These are phyloP conservation scores for Nephotettix cincticeps DNA, from an alignment of 1,140 invertebrate species.

Conservation along the genomic window DNA sequence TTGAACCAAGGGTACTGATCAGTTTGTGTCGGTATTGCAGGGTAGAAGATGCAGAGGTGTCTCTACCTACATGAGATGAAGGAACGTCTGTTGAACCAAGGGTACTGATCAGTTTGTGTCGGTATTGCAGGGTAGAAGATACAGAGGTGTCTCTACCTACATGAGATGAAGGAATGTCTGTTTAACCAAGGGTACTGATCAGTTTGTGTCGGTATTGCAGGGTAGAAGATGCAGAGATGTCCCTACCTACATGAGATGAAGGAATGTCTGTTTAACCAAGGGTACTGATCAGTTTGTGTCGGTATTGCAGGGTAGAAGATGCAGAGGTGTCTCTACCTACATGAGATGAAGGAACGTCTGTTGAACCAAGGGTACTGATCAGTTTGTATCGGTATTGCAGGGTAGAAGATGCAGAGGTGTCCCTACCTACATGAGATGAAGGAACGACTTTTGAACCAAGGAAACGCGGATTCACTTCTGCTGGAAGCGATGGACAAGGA, in stretches of 20 bases:
- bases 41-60: too few species aligned
- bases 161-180: too few species aligned
- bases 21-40: too few species aligned
- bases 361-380: constrained; percentile 59
- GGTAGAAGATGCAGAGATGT: constrained; percentile 72
- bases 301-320: constrained; percentile 51
- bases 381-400: constrained; percentile 31
- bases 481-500: constrained; percentile 41
- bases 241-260: constrained; percentile 90
- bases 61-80: too few species aligned
- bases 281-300: too few species aligned
- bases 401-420: constrained; percentile 72
- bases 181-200: too few species aligned
- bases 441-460: constrained; percentile 73
- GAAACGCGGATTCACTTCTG: constrained; percentile 48
- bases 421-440: constrained; percentile 90
- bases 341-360: constrained; percentile 88
- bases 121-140: constrained; percentile 51
- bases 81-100: too few species aligned
- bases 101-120: too few species aligned
- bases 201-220: too few species aligned
- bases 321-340: constrained; percentile 86
- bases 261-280: constrained; percentile 73
- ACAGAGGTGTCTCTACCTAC: too few species aligned
- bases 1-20: constrained; percentile 67